Conservation (phyloP, 2,113 vertebrate species). For the Phocoena phocoena region DNA sequence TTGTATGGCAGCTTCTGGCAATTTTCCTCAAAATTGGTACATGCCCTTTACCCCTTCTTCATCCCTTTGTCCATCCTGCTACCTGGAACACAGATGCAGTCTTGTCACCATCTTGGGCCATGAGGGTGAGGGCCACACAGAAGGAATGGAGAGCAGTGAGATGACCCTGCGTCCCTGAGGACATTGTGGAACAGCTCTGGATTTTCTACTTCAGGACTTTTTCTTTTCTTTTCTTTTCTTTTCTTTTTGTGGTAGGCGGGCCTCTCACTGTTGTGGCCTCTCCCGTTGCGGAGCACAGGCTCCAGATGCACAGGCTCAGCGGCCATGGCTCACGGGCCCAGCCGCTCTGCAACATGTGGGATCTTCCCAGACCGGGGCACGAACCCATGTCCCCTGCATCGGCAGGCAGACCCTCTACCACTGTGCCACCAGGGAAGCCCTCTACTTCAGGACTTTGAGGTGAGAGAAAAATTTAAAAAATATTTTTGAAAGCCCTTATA, state of each 20-base stretch:
- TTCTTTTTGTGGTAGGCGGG: rapidly evolving
- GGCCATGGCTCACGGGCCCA: too few species aligned
- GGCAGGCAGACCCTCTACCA: too few species aligned
- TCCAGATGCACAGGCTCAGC: too few species aligned
- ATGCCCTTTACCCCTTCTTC: not conserved
- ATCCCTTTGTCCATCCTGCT: not conserved
- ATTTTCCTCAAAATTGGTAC: not conserved
- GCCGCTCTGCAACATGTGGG: too few species aligned
- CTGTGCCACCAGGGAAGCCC: too few species aligned
- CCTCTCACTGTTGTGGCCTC: too few species aligned
- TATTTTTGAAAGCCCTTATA: not conserved
- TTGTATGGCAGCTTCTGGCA: not conserved
- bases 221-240: too few species aligned
- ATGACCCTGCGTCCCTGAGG: not conserved
- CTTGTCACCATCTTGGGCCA: not conserved
- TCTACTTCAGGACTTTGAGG: not conserved
- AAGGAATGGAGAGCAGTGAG: not conserved
- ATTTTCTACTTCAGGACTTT: not conserved
- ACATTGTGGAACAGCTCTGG: not conserved
- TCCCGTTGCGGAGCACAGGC: too few species aligned
- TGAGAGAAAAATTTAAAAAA: not conserved
- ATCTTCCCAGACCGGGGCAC: too few species aligned
- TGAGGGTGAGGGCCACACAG: not conserved
- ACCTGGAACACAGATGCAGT: not conserved
- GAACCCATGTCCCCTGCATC: too few species aligned